Percentiles rank a stretch among this genome's conserved stretches.
Conservation (phyloP, 2,113 vertebrate genomes). For the Brachyistius frenatus region DNA sequence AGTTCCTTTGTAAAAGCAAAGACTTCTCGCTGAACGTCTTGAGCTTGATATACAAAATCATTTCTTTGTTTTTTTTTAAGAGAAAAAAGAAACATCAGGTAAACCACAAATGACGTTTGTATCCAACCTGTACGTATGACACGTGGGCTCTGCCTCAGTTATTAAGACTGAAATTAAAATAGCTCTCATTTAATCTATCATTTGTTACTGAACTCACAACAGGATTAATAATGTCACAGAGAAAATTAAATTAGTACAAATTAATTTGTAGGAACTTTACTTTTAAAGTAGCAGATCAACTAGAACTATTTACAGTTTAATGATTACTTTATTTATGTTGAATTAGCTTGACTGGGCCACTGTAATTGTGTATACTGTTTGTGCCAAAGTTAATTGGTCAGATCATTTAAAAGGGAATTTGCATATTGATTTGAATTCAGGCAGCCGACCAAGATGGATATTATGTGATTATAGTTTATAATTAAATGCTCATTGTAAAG, state of each 20-base stretch:
- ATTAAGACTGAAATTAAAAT: constrained; percentile 17
- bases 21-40: constrained; percentile 11
- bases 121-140: constrained; percentile 2
- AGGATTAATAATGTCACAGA: constrained; percentile 9
- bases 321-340: constrained; percentile 47
- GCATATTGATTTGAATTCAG: constrained; percentile 44
- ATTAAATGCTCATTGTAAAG: constrained; percentile 53
- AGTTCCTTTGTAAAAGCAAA: constrained; percentile 21
- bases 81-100: neutral
- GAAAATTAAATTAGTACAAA: constrained; percentile 44
- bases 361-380: constrained; percentile 38
- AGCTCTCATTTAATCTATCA: neutral
- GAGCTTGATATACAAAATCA: constrained; percentile 14
- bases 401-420: constrained; percentile 54
- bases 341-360: constrained; percentile 31
- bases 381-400: constrained; percentile 48
- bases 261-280: constrained; percentile 37
- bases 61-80: constrained; percentile 1
- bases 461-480: constrained; percentile 40
- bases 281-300: constrained; percentile 36
- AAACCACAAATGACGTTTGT: constrained; percentile 7
- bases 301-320: constrained; percentile 34
- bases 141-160: neutral
- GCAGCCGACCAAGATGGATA: constrained; percentile 36
- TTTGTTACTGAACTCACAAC: constrained; percentile 20